phyloP scores from a whole-genome alignment of 1,140 invertebrate species.

The Panonychus citri region DNA sequence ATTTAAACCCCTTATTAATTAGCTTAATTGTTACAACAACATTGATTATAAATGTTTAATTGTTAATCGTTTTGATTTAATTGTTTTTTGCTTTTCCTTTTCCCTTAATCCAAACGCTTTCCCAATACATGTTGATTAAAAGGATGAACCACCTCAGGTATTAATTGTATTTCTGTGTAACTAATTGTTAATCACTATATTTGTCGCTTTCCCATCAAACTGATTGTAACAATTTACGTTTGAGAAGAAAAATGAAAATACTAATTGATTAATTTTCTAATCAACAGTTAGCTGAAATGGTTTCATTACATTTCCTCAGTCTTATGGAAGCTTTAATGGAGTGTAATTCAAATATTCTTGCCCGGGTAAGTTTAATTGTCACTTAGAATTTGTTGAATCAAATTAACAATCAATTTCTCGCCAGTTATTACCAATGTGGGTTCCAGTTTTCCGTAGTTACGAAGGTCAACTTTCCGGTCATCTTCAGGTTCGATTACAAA shows the following conservation, averaged over 20 bases:
- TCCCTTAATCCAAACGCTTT: background rate
- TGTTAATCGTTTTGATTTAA: no score
- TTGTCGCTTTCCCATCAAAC: background rate
- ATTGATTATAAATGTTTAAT: no score
- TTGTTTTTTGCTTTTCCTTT: background rate
- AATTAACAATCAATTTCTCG: background rate
- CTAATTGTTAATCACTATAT: background rate
- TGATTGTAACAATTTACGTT: background rate
- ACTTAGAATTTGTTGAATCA: background rate
- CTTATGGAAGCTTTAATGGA: slow-evolving; percentile 84
- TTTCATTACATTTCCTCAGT: slow-evolving; percentile 86
- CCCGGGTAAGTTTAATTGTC: slow-evolving; percentile 36
- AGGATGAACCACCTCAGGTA: background rate
- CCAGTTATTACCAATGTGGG: slow-evolving; percentile 36
- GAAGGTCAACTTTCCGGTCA: slow-evolving; percentile 55
- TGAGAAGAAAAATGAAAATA: no score
- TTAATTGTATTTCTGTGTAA: background rate
- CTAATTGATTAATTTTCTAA: slow-evolving; percentile 15
- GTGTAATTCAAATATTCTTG: slow-evolving; percentile 74
- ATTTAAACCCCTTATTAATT: no score
- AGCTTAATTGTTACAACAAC: no score
- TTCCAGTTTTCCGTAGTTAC: slow-evolving; percentile 28
- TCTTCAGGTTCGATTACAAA: slow-evolving; percentile 63
- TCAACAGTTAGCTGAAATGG: slow-evolving; percentile 76
- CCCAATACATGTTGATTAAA: background rate